phyloP scores from a whole-genome alignment of 2,113 vertebrate genomes.

The Ochotona princeps region DNA sequence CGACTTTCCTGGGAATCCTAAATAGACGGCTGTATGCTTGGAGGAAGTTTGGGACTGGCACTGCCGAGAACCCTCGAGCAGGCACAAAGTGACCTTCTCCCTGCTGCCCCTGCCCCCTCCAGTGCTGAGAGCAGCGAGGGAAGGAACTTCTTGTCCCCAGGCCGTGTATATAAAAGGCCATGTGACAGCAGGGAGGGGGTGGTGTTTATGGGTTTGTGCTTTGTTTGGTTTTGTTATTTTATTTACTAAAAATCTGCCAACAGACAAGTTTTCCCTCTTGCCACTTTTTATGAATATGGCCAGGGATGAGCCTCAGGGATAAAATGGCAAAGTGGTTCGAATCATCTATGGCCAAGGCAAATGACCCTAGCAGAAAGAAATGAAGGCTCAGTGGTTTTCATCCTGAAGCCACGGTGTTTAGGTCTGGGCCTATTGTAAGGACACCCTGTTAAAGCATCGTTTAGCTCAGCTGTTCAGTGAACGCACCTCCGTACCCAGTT shows the following conservation, averaged over 20 bases:
- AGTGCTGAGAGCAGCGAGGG: background rate
- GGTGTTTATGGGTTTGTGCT: background rate
- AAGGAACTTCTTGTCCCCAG: background rate
- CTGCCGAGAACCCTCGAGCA: background rate
- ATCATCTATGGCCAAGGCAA: background rate
- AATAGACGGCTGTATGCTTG: background rate
- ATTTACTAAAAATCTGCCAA: constrained; percentile 28
- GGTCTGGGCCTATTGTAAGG: background rate
- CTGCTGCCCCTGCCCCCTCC: background rate
- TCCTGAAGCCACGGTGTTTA: background rate
- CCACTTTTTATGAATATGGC: background rate
- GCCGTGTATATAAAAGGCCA: background rate
- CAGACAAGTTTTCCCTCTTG: background rate
- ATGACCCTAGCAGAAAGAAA: background rate
- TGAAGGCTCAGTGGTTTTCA: background rate
- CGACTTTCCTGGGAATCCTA: background rate
- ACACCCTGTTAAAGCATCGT: background rate
- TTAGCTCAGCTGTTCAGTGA: background rate
- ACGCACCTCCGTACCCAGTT: accelerated
- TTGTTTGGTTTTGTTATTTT: background rate
- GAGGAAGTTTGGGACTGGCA: constrained; percentile 54
- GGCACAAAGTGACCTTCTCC: background rate
- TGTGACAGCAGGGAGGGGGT: background rate
- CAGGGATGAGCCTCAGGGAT: background rate
- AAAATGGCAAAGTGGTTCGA: background rate